Evolutionary conservation across 1,140 invertebrate genomes (phyloP), one percentile per base, ranked within the genome.

Genomic region (Aphidius gifuensis): DNA sequence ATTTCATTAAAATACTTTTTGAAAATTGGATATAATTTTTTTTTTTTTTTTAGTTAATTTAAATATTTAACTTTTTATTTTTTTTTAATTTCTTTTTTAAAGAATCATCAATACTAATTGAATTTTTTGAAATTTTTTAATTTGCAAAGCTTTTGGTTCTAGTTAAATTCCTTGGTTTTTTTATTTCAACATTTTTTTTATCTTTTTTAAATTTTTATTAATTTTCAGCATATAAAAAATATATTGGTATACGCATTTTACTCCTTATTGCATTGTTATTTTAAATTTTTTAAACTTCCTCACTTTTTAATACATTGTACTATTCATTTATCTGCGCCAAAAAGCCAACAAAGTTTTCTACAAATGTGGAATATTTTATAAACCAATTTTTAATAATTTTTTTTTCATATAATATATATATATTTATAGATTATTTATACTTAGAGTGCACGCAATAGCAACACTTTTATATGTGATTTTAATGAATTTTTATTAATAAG

Each of bases 161-260:
- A 46, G 66, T 64, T 66, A 75, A 79, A 75, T 79, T 77, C 74
- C 72, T 71, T 77, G 73, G 66, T 72, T 9, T 44, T 62, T 62
- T 76, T 74, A 75, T 78, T 79, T 77, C 74, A 75, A 71, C 65
- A 58, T 62, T 43, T 55, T 6, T n/a, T 40, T 42, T 43, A 16
- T 55, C 1, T 49, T 49, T 49, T 49, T 44, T 9, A 23, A 23
- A 44, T 49, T 21, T 55, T 21, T 40, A 68, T 77, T 23, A 48
- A 53, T 61, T 73, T 23, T 23, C 23, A 71, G 71, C 70, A 77
- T 77, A 79, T 80, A 80, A 77, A 80, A 80, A 78, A 80, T 79
- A 80, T 80, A 78, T 77, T 74, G 71, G 71, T 77, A 74, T 76
- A 78, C 76, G 74, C 71, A 74, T 74, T 76, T 68, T 72, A 67